Percentiles rank a stretch among this genome's conserved stretches.
Evolutionary conservation across 2,888 invertebrate species (phyloP).

Genomic region (Adela reaumurella): DNA sequence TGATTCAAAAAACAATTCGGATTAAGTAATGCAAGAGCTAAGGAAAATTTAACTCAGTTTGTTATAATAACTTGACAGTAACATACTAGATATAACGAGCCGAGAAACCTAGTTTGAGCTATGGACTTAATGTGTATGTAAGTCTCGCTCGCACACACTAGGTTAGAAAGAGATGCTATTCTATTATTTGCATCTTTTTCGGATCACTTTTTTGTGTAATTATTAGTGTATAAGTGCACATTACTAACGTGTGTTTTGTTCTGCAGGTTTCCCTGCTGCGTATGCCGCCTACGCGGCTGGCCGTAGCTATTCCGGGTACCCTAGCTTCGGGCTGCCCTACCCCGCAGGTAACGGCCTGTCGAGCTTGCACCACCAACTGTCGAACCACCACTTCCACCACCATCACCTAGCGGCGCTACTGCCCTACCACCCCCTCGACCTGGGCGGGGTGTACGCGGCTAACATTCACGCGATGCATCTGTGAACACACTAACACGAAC

Average conservation of each 20-base stretch:
- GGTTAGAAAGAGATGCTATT: too few relatives aligned
- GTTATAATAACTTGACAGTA: too few relatives aligned
- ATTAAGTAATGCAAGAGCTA: too few relatives aligned
- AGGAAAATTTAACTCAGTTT: too few relatives aligned
- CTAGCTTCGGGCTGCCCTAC: constrained; percentile 96
- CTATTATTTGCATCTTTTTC: too few relatives aligned
- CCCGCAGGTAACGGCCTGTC: constrained; percentile 91
- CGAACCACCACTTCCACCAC: constrained; percentile 58
- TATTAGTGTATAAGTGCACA: too few relatives aligned
- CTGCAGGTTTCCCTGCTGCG: constrained; percentile 89
- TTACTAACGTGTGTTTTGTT: constrained; percentile 29
- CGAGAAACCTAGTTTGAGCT: too few relatives aligned
- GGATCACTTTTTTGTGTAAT: too few relatives aligned
- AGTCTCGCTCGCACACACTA: too few relatives aligned
- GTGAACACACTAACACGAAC: constrained; percentile 52
- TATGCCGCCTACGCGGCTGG: constrained; percentile 96
- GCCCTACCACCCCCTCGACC: constrained; percentile 66
- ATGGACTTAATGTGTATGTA: too few relatives aligned
- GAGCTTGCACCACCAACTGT: constrained; percentile 72
- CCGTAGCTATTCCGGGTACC: constrained; percentile 95
- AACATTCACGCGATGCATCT: constrained; percentile 76
- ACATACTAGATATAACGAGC: too few relatives aligned
- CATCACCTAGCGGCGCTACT: constrained; percentile 58
- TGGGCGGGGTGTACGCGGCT: constrained; percentile 57
- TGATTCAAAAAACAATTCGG: too few relatives aligned